These are phyloP conservation scores for Varecia variegata DNA, from an alignment of 2,797 vertebrate genomes.

Conservation along the genomic window DNA sequence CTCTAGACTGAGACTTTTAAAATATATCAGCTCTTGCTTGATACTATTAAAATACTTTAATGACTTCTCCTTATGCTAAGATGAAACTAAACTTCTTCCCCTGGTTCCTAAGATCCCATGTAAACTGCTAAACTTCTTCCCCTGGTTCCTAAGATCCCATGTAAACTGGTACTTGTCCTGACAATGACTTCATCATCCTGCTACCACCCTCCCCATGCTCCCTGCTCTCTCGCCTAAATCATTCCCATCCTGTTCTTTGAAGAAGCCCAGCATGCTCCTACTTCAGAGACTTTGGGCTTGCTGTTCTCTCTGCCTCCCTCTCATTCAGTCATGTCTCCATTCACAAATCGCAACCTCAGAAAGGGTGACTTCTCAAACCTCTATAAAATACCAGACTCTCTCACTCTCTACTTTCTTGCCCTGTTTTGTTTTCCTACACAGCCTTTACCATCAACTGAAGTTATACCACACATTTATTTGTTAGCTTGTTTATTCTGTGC, in stretches of 20 bases:
- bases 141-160: neutral
- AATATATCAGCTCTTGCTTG: neutral
- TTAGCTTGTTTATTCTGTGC: neutral
- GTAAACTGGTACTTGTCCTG: neutral
- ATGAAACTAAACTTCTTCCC: neutral
- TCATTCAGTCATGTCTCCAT: neutral
- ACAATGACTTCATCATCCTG: neutral
- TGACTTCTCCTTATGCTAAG: neutral
- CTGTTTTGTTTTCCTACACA: neutral
- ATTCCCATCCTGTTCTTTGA: neutral
- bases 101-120: neutral
- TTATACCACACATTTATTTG: neutral
- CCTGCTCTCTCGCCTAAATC: no score
- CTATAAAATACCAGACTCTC: neutral
- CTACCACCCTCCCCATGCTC: neutral
- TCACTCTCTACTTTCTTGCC: neutral
- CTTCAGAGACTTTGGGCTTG: neutral
- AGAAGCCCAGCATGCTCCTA: neutral
- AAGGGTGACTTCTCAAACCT: neutral
- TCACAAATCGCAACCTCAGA: neutral
- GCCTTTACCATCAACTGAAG: neutral
- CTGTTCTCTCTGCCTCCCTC: neutral
- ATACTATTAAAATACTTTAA: neutral
- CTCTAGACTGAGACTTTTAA: neutral
- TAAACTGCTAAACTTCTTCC: neutral